These are phyloP conservation scores for Trimorus sp. DNA, from an alignment of 2,888 invertebrate species.

Conservation along the genomic window DNA sequence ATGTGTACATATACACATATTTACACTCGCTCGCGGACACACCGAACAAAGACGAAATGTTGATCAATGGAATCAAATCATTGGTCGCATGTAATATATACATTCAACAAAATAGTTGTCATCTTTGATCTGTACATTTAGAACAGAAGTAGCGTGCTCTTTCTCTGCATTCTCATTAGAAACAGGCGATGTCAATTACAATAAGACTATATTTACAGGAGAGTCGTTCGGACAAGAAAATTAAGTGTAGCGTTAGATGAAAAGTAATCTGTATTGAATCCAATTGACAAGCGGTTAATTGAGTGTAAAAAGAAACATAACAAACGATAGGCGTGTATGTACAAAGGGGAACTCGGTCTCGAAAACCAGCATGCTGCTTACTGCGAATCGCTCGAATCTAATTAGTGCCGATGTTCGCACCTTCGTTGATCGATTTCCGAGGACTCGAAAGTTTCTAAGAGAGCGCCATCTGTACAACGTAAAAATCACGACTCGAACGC, in stretches of 20 bases:
- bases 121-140: slow-evolving; percentile 39
- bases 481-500: slow-evolving; percentile 39
- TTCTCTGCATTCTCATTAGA: slow-evolving; percentile 1
- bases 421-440: slow-evolving; percentile 20
- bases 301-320: slow-evolving; percentile 45
- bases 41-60: slow-evolving; percentile 29
- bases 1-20: slow-evolving; percentile 55
- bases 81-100: slow-evolving; percentile 28
- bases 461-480: slow-evolving; percentile 44
- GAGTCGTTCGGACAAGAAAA: slow-evolving; percentile 17
- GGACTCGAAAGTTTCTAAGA: slow-evolving; percentile 12
- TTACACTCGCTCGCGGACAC: slow-evolving; percentile 42
- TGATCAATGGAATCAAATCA: slow-evolving; percentile 33
- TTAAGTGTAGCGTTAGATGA: slow-evolving; percentile 23
- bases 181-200: slow-evolving; percentile 14
- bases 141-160: slow-evolving; percentile 26
- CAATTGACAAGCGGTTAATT: slow-evolving; percentile 25
- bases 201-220: slow-evolving; percentile 34
- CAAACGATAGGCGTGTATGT: slow-evolving; percentile 23
- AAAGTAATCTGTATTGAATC: slow-evolving; percentile 19
- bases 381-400: slow-evolving; percentile 29
- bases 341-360: slow-evolving; percentile 34
- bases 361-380: slow-evolving; percentile 43
- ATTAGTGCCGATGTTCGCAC: background rate
- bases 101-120: slow-evolving; percentile 34